Conservation (phyloP, 2,888 invertebrate species). For the Folsomia candida region DNA sequence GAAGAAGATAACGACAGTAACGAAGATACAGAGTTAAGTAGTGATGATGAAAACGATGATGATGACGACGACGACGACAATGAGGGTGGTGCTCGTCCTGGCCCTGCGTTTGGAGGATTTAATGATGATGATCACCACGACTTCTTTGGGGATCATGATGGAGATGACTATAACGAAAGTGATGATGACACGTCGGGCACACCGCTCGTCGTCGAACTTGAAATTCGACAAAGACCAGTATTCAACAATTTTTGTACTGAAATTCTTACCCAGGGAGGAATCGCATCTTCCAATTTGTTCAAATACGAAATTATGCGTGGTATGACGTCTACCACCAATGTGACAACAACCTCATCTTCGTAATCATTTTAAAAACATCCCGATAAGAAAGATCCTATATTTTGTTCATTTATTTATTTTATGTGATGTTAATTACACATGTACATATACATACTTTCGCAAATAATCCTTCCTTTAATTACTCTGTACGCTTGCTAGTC, state of each 20-base stretch:
- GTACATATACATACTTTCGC: no score
- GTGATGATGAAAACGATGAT: slow-evolving; percentile 6
- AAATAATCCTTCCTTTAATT: no score
- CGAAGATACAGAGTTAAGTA: background rate
- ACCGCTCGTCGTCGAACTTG: slow-evolving; percentile 29
- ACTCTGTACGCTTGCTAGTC: no score
- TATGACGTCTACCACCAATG: no score
- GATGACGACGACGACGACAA: slow-evolving; percentile 26
- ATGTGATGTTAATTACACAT: no score
- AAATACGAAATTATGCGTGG: background rate
- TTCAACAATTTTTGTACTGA: background rate
- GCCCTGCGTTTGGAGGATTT: background rate
- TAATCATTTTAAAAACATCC: no score
- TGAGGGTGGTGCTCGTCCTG: slow-evolving; percentile 2
- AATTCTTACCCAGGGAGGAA: background rate
- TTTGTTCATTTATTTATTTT: no score
- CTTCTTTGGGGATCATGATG: background rate
- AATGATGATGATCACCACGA: background rate
- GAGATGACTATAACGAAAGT: background rate
- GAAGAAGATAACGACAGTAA: slow-evolving; percentile 13
- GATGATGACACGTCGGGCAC: slow-evolving; percentile 4
- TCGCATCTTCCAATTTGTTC: background rate
- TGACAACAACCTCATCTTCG: no score
- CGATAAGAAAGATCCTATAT: no score
- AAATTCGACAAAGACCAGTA: slow-evolving; percentile 20